Base-by-base conservation (phyloP, 2,797 vertebrate genomes). In the Psittacula echo region DNA sequence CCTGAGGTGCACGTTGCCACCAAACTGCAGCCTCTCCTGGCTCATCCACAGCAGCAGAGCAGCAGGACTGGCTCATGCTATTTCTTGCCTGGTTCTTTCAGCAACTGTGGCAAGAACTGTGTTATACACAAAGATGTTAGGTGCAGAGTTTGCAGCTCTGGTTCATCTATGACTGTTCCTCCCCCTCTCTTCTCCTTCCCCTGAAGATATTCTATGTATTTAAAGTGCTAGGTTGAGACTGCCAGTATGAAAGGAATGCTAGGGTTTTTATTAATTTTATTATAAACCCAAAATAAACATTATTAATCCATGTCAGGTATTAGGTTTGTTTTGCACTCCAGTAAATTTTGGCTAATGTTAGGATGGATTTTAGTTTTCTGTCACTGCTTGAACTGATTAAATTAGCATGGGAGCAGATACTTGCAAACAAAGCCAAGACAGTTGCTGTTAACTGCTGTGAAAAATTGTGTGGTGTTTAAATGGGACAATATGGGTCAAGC, bases 341-440 rank as follows among this genome's bases (percentile, higher is more conserved):
- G 89, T 91, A 79, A 85, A 87, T 96, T 92, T 90, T 78, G 88
- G 76, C 85, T 96, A 71, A 84, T 83, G 60, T 94, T 95, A 34
- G 19, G 26, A 67, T 75, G 94, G 93, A 93, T 94, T 96, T 96
- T 92, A 94, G 92, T 96, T 92, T 97, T 90, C 61, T 79, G 50
- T 93, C 87, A 90, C 80, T 90, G 94, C 90, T 91, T 91, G 75
- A 84, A 81, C 76, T 32, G 11, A 85, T 96, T 84, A 48, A 82
- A 87, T 94, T 76, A 45, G 67, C 48, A 8, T 4, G 58, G 89
- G 34, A 92, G 47, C 37, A 84, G 70, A 75, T 56, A 87, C 68
- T 88, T 70, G 78, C 42, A 47, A 72, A 70, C 10, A 44, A 74
- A 81, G 58, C 9, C 50, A 17, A 65, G 79, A 48, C n/a, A 22